phyloP scores from a whole-genome alignment of 2,888 invertebrate genomes.

The Synergus laeviventris region DNA sequence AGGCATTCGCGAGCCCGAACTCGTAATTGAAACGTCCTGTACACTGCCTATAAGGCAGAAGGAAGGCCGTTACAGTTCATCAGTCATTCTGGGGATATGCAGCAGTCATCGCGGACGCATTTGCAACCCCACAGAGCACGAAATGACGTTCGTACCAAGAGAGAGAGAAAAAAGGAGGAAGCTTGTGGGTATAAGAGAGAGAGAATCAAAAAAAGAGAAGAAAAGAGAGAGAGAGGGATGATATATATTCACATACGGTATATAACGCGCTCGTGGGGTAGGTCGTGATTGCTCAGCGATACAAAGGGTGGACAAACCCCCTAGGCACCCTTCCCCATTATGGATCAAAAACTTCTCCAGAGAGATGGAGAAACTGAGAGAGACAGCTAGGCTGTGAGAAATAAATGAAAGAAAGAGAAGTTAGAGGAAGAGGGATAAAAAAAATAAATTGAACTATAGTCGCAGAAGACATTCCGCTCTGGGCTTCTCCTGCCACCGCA shows the following conservation, averaged over 20 bases:
- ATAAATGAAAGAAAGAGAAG: conserved; percentile 7
- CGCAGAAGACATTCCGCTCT: conserved; percentile 38
- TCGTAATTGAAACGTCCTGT: conserved; percentile 60
- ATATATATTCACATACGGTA: conserved; percentile 45
- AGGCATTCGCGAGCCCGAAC: conserved; percentile 25
- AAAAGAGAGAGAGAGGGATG: conserved; percentile 39
- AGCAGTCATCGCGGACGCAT: conserved; percentile 68
- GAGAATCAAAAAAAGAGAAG: conserved; percentile 42
- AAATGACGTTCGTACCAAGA: conserved; percentile 69
- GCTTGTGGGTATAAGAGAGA: background rate
- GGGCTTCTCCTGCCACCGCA: conserved; percentile 1
- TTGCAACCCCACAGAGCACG: conserved; percentile 69
- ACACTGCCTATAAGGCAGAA: conserved; percentile 66
- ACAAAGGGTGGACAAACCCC: conserved; percentile 74
- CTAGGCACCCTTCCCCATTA: conserved; percentile 52
- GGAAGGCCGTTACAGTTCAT: conserved; percentile 74
- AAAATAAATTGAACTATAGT: conserved; percentile 49
- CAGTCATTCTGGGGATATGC: conserved; percentile 72
- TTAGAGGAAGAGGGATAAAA: conserved; percentile 44
- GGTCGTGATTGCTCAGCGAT: conserved; percentile 76
- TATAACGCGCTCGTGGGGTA: conserved; percentile 71
- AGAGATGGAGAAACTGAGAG: conserved; percentile 49
- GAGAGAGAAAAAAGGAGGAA: conserved; percentile 45
- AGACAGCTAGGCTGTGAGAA: conserved; percentile 40
- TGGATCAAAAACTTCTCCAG: conserved; percentile 47